Evolutionary conservation across 2,113 vertebrate genomes (phyloP), one percentile per base, ranked within the genome.

Genomic region (Anhinga rufa): DNA sequence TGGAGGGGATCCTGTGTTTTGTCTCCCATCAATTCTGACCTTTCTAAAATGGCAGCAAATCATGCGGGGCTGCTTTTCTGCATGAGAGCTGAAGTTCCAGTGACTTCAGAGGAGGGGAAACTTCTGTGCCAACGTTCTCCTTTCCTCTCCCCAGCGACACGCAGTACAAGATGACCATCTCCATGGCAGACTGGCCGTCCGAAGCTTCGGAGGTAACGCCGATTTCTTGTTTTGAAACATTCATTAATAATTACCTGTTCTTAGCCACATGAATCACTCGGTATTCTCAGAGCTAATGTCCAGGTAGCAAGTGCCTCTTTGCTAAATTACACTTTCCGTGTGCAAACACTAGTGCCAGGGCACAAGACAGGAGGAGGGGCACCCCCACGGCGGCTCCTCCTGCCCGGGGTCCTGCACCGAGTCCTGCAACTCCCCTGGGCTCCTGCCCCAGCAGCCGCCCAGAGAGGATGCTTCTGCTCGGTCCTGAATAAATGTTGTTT

Each of bases 171-270:
- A 98, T 98, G 98, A 98, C 98, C 94, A 98, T 99, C 80, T 98
- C 98, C 86, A 99, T 98, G 98, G 98, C 98, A 0, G 98, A 98
- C 77, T 99, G 98, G 98, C 98, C 98, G 0, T 99, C 98, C 0
- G 98, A 98, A 46, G 97, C 98, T 36, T 98, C 98, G 0, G 98
- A 98, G 98, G 98, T 98, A 97, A 96, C 93, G 6, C 52, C 4
- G 1, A 3, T 10, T n/a, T 31, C 66, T 38, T 76, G 84, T 26
- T 69, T 60, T 26, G 71, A 44, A 17, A 3, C 57, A 14, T 10
- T 11, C 61, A 5, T 3, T 24, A 40, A 12, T 29, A 52, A 64
- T 12, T 54, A 29, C 71, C 79, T 38, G 58, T 7, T 42, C 78
- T 57, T 14, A 55, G 38, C 69, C 52, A 9, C 12, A 0, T 9